phyloP scores from a whole-genome alignment of 2,888 invertebrate species.

The Taphrorychus bicolor region DNA sequence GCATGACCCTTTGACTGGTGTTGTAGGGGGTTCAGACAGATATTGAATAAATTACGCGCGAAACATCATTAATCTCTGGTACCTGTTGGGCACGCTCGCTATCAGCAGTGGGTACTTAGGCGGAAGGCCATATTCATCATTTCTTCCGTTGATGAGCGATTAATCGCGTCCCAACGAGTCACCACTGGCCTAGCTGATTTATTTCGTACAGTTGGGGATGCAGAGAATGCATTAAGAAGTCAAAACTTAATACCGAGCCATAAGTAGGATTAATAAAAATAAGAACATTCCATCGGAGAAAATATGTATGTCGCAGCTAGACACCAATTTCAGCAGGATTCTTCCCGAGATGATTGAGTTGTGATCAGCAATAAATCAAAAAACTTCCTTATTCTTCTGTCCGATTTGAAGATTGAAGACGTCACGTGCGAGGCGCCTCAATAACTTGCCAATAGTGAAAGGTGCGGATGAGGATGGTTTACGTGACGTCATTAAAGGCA shows the following conservation, averaged over 20 bases:
- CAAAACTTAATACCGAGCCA: too few relatives aligned
- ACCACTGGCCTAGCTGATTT: background rate
- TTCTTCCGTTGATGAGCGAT: background rate
- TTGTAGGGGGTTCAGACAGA: background rate
- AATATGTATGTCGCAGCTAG: background rate
- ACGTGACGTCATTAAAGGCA: background rate
- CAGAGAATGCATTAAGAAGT: background rate
- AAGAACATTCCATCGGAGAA: background rate
- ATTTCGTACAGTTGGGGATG: background rate
- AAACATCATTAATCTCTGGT: constrained; percentile 8
- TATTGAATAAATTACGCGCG: constrained; percentile 5
- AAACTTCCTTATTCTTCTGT: background rate
- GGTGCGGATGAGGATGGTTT: background rate
- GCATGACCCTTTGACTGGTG: constrained; percentile 1
- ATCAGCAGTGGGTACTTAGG: constrained; percentile 11
- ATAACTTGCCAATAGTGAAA: background rate
- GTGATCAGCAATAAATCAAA: background rate
- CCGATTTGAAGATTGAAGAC: background rate
- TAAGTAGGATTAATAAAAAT: too few relatives aligned
- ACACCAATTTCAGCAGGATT: background rate
- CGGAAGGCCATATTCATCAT: constrained; percentile 6
- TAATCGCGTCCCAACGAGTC: background rate
- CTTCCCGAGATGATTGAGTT: background rate
- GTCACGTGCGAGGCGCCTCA: background rate
- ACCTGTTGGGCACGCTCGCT: background rate